phyloP scores from a whole-genome alignment of 1,140 invertebrate species.

The Oppia nitens region DNA sequence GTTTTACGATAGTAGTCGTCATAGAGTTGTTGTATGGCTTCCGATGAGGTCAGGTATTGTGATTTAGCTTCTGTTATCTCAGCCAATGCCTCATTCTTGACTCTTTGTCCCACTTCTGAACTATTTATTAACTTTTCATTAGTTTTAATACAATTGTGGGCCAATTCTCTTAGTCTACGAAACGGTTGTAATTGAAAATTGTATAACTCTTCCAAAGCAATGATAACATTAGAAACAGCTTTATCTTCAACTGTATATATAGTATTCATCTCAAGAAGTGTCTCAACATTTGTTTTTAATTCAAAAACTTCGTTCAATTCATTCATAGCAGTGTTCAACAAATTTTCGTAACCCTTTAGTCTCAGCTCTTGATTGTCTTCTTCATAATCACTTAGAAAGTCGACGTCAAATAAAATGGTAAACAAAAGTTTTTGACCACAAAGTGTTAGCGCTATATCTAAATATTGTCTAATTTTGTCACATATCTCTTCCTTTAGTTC shows the following conservation, averaged over 20 bases:
- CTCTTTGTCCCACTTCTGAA: conserved; percentile 25
- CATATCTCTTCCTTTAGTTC: conserved; percentile 8
- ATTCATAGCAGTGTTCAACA: conserved; percentile 25
- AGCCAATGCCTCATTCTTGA: conserved; percentile 24
- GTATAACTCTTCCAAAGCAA: conserved; percentile 27
- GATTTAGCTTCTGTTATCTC: conserved; percentile 28
- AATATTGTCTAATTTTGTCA: neutral
- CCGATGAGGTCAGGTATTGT: conserved; percentile 27
- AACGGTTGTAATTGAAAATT: conserved; percentile 31
- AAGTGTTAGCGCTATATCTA: neutral
- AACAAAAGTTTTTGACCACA: conserved; percentile 16
- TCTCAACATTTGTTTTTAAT: conserved; percentile 25
- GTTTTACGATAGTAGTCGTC: conserved; percentile 29
- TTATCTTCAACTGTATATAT: conserved; percentile 29
- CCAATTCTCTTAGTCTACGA: conserved; percentile 27
- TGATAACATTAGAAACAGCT: conserved; percentile 25
- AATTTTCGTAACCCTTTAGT: conserved; percentile 25
- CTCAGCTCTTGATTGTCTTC: conserved; percentile 29
- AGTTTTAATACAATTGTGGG: conserved; percentile 22
- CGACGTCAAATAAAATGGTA: conserved; percentile 15
- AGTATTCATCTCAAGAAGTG: conserved; percentile 27
- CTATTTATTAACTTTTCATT: conserved; percentile 26
- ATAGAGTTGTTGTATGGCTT: conserved; percentile 29
- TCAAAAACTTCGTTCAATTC: conserved; percentile 28
- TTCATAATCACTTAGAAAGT: conserved; percentile 17